Evolutionary conservation across 2,113 vertebrate genomes (phyloP).

Genomic region (Ptyas mucosa): DNA sequence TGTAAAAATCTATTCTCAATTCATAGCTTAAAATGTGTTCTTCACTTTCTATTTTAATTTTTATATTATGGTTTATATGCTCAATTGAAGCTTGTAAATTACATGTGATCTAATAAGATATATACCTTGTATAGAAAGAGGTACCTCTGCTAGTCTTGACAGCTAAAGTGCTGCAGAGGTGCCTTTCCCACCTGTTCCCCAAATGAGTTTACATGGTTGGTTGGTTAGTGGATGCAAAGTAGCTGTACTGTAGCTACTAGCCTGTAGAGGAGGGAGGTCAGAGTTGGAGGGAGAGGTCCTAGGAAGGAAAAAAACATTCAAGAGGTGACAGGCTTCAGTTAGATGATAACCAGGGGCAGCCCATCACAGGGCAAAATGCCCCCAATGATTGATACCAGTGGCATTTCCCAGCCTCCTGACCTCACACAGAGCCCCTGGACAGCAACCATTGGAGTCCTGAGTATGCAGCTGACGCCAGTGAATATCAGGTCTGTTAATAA

Average conservation of each 20-base stretch:
- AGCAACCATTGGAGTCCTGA: not conserved
- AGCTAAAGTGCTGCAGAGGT: not conserved
- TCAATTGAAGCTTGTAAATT: not conserved
- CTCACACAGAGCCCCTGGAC: not conserved
- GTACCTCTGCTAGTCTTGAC: not conserved
- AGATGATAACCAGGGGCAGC: not conserved
- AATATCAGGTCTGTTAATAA: not conserved
- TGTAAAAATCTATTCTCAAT: constrained; percentile 10
- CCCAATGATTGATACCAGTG: not conserved
- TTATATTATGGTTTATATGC: not conserved
- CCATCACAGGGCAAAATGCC: not conserved
- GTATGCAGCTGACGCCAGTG: not conserved
- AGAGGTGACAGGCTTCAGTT: not conserved
- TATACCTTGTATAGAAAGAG: not conserved
- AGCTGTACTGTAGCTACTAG: no score
- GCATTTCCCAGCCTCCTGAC: not conserved
- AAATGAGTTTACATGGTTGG: not conserved
- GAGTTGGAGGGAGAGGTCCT: not conserved
- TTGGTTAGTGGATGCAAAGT: not conserved
- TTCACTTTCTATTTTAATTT: not conserved
- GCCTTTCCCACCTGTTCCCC: not conserved
- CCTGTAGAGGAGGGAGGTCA: not conserved
- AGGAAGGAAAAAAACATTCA: not conserved
- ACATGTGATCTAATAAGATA: not conserved
- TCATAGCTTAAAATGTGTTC: constrained; percentile 15